Base-by-base conservation (phyloP, 2,888 invertebrate genomes). In the Poecilobothrus nobilitatus region DNA sequence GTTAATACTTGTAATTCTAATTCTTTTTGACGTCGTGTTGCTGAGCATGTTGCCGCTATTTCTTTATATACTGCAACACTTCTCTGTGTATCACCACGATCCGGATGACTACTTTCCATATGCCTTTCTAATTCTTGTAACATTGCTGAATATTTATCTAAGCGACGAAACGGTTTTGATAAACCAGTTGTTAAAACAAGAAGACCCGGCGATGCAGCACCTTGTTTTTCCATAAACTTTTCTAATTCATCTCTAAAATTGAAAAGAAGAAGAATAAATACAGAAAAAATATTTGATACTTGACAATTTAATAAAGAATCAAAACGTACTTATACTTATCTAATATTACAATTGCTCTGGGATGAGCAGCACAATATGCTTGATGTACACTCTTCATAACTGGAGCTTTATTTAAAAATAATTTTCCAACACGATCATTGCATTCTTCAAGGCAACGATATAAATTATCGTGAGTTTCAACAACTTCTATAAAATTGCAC, bases 41-140 rank as follows among this genome's bases (percentile, higher is more conserved):
- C 90, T 68, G 92, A 89, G 81, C 97, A 97, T 21, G 89, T 88
- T 75, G 92, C 89, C 74, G 94, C 91, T 76, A 99, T 91, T 76
- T 97, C 97, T 80, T 95, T 94, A 80, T 94, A 99, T 61, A 98
- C 93, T 73, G 91, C 90, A 72, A 95, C 92, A 64, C 97, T 95
- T 73, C 98, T 86, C 81, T 98, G 97, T 0, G 97, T 94, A 79
- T 99, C 97, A 1, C 98, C 98, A 73, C 97, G 86, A 81, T 99
- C 99, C 0, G 92, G 89, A 82, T 99, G 97, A 73, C 91, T 91
- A 80, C 96, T 96, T 80, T 96, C 96, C 68, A 97, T 92, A 79
- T 97, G 97, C 70, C 97, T 85, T 75, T 97, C 97, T 71, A 98
- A 83, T 80, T 99, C 98, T 80, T 97, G 96, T 67, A 98, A 84